Evolutionary conservation across 2,888 invertebrate species (phyloP).

Genomic region (Drosophila histrio): DNA sequence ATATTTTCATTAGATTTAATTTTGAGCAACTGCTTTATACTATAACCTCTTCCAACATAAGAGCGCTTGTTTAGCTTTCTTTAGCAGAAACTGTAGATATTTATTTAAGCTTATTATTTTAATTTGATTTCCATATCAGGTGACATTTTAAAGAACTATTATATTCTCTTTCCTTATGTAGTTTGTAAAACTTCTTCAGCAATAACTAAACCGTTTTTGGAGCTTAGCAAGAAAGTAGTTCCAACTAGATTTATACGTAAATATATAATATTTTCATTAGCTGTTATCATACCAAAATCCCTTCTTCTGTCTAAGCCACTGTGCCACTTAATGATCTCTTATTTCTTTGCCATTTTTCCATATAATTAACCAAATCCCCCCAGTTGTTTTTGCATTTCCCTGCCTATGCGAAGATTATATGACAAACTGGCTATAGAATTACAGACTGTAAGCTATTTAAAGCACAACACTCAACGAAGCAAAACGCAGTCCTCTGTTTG

Average conservation of each 20-base stretch:
- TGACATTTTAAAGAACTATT: too few relatives aligned
- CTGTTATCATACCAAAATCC: too few relatives aligned
- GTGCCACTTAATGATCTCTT: neutral
- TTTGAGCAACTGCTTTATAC: too few relatives aligned
- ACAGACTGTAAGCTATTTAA: constrained; percentile 35
- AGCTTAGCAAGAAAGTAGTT: neutral
- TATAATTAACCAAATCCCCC: constrained; percentile 28
- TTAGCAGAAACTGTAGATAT: neutral
- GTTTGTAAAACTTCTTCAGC: too few relatives aligned
- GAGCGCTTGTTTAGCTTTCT: neutral
- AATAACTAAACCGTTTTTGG: too few relatives aligned
- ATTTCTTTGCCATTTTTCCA: neutral
- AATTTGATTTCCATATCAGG: too few relatives aligned
- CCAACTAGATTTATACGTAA: neutral
- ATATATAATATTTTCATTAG: too few relatives aligned
- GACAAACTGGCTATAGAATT: constrained; percentile 45
- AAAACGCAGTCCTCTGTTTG: constrained; percentile 1
- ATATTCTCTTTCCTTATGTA: too few relatives aligned
- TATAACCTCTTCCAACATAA: too few relatives aligned
- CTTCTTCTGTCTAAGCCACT: neutral
- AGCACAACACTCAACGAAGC: constrained; percentile 21
- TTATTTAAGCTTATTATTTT: too few relatives aligned
- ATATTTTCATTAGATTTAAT: too few relatives aligned
- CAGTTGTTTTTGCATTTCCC: neutral
- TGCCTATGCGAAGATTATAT: constrained; percentile 34